Evolutionary conservation across 1,140 invertebrate genomes (phyloP).

Genomic region (Mesaphorura yosii): DNA sequence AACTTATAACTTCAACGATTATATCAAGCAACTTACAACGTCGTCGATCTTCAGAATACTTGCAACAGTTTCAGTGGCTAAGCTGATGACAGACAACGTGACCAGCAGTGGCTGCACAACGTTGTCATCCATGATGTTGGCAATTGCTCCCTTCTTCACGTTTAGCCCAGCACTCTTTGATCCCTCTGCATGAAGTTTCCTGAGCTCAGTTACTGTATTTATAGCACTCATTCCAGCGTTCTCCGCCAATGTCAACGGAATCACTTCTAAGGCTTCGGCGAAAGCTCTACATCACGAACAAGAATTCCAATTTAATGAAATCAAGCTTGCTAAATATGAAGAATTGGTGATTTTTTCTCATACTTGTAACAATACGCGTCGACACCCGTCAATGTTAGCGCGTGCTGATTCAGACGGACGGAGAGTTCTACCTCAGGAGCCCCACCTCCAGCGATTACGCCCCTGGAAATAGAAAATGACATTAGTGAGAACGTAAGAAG

Average conservation of each 20-base stretch:
- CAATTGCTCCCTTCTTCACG: conserved; percentile 88
- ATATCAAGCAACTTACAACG: conserved; percentile 48
- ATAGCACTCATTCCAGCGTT: conserved; percentile 99
- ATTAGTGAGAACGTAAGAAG: not conserved
- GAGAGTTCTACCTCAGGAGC: conserved; percentile 93
- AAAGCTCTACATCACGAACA: conserved; percentile 53
- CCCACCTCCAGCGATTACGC: conserved; percentile 86
- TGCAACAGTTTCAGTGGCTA: conserved; percentile 92
- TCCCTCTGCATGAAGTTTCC: conserved; percentile 81
- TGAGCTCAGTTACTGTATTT: conserved; percentile 88
- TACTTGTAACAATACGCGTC: conserved; percentile 79
- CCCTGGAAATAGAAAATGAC: conserved; percentile 38
- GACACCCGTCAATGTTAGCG: conserved; percentile 74
- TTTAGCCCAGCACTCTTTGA: conserved; percentile 84
- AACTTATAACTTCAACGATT: not conserved
- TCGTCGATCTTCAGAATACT: conserved; percentile 99
- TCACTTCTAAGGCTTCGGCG: conserved; percentile 90
- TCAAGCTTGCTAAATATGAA: not conserved
- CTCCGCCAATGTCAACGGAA: conserved; percentile 96
- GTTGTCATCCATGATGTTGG: conserved; percentile 93
- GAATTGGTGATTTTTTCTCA: not conserved
- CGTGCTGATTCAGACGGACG: conserved; percentile 65
- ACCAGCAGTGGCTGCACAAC: conserved; percentile 96
- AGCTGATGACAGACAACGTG: conserved; percentile 79
- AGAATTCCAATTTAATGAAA: not conserved